These are phyloP conservation scores for Drosophila bunnanda DNA, from an alignment of 2,888 invertebrate genomes.

Conservation along the genomic window DNA sequence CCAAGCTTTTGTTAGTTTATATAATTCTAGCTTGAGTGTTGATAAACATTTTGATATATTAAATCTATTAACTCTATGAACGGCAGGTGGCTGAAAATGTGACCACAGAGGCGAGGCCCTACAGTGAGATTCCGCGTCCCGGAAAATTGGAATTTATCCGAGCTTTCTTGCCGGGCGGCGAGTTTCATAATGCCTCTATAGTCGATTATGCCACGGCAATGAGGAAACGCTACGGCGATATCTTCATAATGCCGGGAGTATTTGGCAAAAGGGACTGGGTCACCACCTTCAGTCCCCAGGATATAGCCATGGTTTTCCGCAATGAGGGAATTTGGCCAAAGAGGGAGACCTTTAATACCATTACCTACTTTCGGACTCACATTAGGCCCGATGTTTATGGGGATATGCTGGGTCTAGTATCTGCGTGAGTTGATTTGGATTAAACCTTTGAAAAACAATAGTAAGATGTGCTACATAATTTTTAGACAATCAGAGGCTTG, in stretches of 20 bases:
- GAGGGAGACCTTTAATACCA: conserved; percentile 81
- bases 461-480: fast-evolving
- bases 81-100: neutral
- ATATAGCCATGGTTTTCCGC: conserved; percentile 85
- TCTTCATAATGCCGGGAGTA: conserved; percentile 83
- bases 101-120: conserved; percentile 28
- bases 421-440: conserved; percentile 41
- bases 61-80: too few relatives aligned
- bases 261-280: conserved; percentile 78
- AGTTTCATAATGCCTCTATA: conserved; percentile 48
- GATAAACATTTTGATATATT: neutral
- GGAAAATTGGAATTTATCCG: conserved; percentile 50
- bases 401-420: conserved; percentile 43
- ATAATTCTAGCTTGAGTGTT: too few relatives aligned
- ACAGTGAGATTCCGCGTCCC: conserved; percentile 55
- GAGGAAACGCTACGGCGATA: conserved; percentile 62
- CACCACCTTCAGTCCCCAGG: conserved; percentile 85
- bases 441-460: fast-evolving
- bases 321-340: conserved; percentile 85
- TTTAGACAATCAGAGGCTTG: conserved; percentile 87
- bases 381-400: conserved; percentile 57
- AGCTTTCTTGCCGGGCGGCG: conserved; percentile 63
- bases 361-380: conserved; percentile 75
- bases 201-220: conserved; percentile 43
- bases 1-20: conserved; percentile 1